Evolutionary conservation across 2,888 invertebrate species (phyloP).

Genomic region (Hemistola chrysoprasaria): DNA sequence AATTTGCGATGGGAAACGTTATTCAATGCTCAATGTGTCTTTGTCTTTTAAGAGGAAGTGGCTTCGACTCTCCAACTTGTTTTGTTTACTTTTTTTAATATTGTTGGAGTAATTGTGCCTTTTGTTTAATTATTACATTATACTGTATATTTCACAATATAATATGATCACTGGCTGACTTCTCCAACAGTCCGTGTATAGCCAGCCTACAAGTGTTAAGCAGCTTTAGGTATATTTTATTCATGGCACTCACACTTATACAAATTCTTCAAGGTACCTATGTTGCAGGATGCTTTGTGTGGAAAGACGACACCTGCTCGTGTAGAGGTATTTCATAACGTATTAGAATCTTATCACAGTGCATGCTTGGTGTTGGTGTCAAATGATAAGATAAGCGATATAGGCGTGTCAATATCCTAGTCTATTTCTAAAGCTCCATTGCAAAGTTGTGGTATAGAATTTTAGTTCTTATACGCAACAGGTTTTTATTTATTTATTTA

Average conservation of each 20-base stretch:
- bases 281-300: background rate
- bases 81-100: constrained; percentile 3
- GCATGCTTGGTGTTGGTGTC: constrained; percentile 10
- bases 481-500: no score
- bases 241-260: no score
- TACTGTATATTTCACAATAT: no score
- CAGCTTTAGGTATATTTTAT: no score
- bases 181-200: no score
- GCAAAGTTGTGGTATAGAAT: no score
- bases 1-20: constrained; percentile 30
- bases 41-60: constrained; percentile 22
- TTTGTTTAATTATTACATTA: no score
- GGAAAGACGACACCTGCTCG: background rate
- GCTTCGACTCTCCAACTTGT: constrained; percentile 4
- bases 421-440: background rate
- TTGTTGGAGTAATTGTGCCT: no score
- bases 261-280: no score
- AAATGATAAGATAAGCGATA: constrained; percentile 11
- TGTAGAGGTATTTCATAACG: constrained; percentile 11
- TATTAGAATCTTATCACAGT: constrained; percentile 9
- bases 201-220: no score
- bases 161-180: no score
- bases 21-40: constrained; percentile 24
- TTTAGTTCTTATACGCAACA: no score
- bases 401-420: constrained; percentile 3